Conservation (phyloP, 2,797 vertebrate species). For the Arrhamphus sclerolepis region DNA sequence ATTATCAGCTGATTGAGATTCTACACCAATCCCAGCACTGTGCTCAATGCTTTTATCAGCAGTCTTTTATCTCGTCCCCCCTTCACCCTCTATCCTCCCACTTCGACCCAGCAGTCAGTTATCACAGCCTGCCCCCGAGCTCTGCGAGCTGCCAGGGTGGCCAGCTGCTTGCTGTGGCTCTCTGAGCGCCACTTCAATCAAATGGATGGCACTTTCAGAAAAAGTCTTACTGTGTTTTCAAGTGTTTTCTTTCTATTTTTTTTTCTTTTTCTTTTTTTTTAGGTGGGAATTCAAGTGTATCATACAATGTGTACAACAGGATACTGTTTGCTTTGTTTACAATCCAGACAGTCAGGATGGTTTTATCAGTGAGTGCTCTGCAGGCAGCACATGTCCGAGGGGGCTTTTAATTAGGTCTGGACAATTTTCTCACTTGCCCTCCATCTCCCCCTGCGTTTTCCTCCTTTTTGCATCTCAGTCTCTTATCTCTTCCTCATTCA, state of each 20-base stretch:
- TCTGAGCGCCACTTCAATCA: constrained; percentile 14
- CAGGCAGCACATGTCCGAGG: constrained; percentile 42
- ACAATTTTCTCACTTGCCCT: constrained; percentile 43
- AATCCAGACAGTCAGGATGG: constrained; percentile 12
- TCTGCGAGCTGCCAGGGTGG: constrained; percentile 45
- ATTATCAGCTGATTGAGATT: constrained; percentile 70
- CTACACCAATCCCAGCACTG: constrained; percentile 44
- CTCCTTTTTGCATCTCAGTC: constrained; percentile 30
- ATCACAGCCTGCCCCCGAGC: constrained; percentile 52
- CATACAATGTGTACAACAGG: constrained; percentile 1
- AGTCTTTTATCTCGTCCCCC: constrained; percentile 64
- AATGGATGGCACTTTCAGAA: background rate
- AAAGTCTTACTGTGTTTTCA: constrained; percentile 1
- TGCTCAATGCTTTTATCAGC: constrained; percentile 67
- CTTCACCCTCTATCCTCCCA: constrained; percentile 37
- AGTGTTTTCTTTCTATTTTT: too few species aligned
- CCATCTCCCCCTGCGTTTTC: background rate
- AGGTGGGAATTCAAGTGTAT: constrained; percentile 6
- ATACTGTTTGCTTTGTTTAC: constrained; percentile 30
- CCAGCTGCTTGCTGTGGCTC: constrained; percentile 32
- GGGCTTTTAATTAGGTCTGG: constrained; percentile 68
- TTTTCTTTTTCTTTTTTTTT: background rate
- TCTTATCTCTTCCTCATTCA: constrained; percentile 43
- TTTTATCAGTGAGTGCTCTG: constrained; percentile 46
- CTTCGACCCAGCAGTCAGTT: constrained; percentile 53